Evolutionary conservation across 2,797 vertebrate species (phyloP).

Genomic region (Alca torda): DNA sequence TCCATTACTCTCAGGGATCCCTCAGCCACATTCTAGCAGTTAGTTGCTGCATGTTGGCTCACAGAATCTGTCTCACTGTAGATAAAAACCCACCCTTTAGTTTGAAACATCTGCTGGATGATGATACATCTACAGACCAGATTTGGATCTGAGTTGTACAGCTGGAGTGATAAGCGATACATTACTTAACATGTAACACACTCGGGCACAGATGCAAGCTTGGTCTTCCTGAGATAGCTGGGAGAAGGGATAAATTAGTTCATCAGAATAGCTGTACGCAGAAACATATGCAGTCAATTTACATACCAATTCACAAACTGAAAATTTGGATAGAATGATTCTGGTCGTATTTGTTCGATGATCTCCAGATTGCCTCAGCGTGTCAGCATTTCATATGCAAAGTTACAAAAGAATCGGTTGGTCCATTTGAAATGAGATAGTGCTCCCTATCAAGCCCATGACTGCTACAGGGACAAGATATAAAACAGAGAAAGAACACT

Average conservation of each 20-base stretch:
- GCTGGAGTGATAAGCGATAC: neutral
- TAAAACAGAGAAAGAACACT: neutral
- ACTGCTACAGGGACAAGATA: neutral
- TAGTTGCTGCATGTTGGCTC: neutral
- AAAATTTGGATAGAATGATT: neutral
- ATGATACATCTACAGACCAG: neutral
- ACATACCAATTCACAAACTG: neutral
- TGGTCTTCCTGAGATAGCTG: neutral
- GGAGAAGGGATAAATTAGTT: neutral
- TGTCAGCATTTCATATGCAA: neutral
- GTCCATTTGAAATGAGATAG: neutral
- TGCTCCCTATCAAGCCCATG: neutral
- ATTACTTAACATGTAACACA: rapidly evolving
- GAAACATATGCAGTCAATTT: neutral
- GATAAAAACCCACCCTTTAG: neutral
- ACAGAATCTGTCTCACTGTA: neutral
- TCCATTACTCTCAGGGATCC: neutral
- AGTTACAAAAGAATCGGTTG: neutral
- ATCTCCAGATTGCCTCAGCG: neutral
- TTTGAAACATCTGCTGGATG: neutral
- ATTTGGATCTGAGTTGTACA: neutral
- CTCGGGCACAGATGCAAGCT: neutral
- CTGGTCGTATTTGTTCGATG: neutral
- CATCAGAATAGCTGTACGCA: neutral
- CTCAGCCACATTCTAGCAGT: neutral